phyloP scores from a whole-genome alignment of 2,888 invertebrate species.

The Acheta domesticus region DNA sequence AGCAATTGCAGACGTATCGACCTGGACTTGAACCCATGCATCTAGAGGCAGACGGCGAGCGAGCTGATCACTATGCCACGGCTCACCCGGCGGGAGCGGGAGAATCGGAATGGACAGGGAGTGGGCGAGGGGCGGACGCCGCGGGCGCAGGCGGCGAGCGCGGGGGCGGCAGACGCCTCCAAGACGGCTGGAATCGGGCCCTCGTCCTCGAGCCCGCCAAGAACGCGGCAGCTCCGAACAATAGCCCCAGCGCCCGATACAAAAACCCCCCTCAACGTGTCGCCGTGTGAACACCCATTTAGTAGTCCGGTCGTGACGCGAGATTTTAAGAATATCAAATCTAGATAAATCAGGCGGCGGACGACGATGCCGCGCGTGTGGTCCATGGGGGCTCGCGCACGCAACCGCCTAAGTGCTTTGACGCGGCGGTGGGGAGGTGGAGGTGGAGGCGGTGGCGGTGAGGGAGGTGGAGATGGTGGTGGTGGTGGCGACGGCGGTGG shows the following conservation, averaged over 20 bases:
- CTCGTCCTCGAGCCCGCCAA: not conserved
- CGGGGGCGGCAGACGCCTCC: too few relatives aligned
- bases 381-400: not conserved
- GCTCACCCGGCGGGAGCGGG: too few relatives aligned
- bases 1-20: too few relatives aligned
- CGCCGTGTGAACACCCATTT: slow-evolving; percentile 18
- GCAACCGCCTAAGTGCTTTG: not conserved
- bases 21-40: too few relatives aligned
- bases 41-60: too few relatives aligned
- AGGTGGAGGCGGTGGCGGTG: not conserved
- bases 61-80: too few relatives aligned
- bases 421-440: not conserved
- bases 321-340: not conserved
- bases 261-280: not conserved
- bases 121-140: too few relatives aligned
- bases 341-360: not conserved
- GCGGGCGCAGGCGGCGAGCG: too few relatives aligned
- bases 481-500: not conserved
- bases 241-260: not conserved
- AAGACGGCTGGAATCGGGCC: not conserved
- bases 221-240: not conserved
- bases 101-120: too few relatives aligned
- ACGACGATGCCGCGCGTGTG: not conserved
- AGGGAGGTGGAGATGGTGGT: not conserved
- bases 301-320: slow-evolving; percentile 1